phyloP scores from a whole-genome alignment of 2,113 vertebrate species.

The Trochalopteron elliotii region DNA sequence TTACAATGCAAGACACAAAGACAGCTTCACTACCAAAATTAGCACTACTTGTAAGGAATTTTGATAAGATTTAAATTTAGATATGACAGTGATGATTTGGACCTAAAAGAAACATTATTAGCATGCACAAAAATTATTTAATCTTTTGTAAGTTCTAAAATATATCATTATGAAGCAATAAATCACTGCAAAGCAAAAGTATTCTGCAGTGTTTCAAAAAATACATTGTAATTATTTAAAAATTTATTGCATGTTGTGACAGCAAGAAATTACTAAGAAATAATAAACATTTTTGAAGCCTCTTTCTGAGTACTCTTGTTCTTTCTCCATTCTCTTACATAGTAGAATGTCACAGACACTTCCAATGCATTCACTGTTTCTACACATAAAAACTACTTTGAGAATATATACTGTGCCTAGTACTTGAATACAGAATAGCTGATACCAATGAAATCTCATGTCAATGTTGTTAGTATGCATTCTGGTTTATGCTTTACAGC shows the following conservation, averaged over 20 bases:
- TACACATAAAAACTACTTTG: background rate
- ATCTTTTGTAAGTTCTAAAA: background rate
- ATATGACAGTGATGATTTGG: background rate
- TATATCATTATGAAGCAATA: background rate
- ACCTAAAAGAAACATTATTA: background rate
- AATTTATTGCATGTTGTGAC: background rate
- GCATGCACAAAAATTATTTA: background rate
- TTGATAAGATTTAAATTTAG: background rate
- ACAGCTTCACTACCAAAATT: background rate
- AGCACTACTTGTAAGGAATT: background rate
- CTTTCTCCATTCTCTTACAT: background rate
- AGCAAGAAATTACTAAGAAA: background rate
- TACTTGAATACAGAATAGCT: background rate
- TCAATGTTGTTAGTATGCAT: background rate
- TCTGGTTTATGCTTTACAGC: background rate
- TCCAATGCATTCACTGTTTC: background rate
- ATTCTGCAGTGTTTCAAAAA: background rate
- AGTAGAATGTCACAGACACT: background rate
- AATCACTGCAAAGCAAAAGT: background rate
- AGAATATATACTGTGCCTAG: background rate
- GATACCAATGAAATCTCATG: background rate
- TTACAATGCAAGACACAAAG: background rate
- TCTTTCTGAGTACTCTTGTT: background rate
- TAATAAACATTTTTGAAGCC: background rate
- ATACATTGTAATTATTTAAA: background rate